These are phyloP conservation scores for Catocala fraxini DNA, from an alignment of 2,888 invertebrate genomes.

Conservation along the genomic window DNA sequence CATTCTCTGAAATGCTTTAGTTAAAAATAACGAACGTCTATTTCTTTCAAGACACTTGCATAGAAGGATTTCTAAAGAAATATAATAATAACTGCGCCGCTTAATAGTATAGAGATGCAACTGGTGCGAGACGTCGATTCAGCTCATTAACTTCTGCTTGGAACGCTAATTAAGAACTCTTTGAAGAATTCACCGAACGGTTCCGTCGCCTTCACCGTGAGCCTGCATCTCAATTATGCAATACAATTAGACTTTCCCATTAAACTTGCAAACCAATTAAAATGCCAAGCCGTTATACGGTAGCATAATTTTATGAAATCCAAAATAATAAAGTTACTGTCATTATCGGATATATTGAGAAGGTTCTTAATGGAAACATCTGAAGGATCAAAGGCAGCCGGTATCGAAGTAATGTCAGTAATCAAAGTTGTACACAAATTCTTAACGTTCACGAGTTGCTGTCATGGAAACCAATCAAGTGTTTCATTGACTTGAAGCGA, in stretches of 20 bases:
- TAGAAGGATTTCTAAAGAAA: no score
- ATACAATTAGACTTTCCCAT: slow-evolving; percentile 63
- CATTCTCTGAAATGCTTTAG: no score
- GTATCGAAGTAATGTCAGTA: slow-evolving; percentile 37
- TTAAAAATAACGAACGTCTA: no score
- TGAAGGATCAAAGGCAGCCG: slow-evolving; percentile 44
- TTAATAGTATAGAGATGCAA: slow-evolving; percentile 53
- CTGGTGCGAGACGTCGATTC: slow-evolving; percentile 57
- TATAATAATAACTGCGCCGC: slow-evolving; percentile 20
- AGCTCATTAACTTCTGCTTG: slow-evolving; percentile 73
- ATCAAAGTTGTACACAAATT: slow-evolving; percentile 52
- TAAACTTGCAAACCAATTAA: slow-evolving; percentile 62
- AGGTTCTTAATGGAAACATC: slow-evolving; percentile 49
- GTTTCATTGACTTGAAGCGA: slow-evolving; percentile 28
- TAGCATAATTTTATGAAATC: slow-evolving; percentile 4
- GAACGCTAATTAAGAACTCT: slow-evolving; percentile 76
- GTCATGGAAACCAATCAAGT: slow-evolving; percentile 33
- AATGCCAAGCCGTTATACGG: slow-evolving; percentile 17
- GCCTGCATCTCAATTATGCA: slow-evolving; percentile 71
- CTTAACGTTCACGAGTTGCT: slow-evolving; percentile 24
- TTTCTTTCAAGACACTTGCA: no score
- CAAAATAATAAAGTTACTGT: slow-evolving; percentile 34
- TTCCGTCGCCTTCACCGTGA: slow-evolving; percentile 61
- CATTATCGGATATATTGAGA: slow-evolving; percentile 41
- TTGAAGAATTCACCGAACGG: slow-evolving; percentile 75